phyloP scores from a whole-genome alignment of 2,113 vertebrate species.

The Coptodon bakossiorum region DNA sequence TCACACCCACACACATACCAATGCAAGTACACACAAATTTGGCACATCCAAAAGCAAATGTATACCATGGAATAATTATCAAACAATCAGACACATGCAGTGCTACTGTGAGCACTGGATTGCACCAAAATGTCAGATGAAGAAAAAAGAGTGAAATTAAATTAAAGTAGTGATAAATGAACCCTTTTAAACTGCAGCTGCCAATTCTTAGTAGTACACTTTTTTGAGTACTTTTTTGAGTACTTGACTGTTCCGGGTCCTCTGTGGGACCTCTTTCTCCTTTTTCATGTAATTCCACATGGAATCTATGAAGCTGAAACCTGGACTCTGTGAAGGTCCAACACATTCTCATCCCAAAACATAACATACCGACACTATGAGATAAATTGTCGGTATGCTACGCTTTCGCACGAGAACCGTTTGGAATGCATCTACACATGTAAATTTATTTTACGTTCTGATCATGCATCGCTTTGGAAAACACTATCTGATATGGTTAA shows the following conservation, averaged over 20 bases:
- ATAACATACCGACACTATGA: neutral
- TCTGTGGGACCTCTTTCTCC: neutral
- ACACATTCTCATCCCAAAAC: neutral
- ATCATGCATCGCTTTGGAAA: neutral
- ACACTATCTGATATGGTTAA: neutral
- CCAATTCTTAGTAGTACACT: neutral
- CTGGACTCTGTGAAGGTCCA: neutral
- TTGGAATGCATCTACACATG: neutral
- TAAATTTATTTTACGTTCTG: neutral
- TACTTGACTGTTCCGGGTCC: neutral
- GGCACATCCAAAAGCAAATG: neutral
- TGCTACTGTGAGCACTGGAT: neutral
- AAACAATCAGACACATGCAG: neutral
- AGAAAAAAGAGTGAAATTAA: neutral
- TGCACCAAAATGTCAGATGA: neutral
- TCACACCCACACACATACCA: neutral
- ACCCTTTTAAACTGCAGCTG: neutral
- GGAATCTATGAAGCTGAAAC: neutral
- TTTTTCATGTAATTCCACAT: neutral
- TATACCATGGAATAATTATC: neutral
- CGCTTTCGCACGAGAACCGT: neutral
- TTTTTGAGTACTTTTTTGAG: neutral
- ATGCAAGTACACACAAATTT: neutral
- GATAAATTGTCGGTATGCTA: neutral
- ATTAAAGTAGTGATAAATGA: neutral